phyloP scores from a whole-genome alignment of 2,797 vertebrate species.

The Denticeps clupeoides region DNA sequence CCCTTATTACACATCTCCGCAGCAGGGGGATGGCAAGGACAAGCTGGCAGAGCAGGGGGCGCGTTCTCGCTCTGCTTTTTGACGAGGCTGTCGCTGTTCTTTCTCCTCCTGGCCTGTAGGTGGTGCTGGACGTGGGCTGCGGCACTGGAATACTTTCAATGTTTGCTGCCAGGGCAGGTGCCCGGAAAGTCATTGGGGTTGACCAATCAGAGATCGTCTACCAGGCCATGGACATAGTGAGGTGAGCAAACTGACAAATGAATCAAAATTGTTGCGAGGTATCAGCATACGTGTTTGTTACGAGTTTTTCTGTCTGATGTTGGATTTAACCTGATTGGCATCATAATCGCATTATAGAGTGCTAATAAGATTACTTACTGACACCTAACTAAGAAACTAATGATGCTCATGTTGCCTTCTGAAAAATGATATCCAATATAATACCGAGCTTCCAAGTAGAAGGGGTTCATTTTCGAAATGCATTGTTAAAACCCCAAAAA shows the following conservation, averaged over 20 bases:
- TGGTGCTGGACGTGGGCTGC: slow-evolving; percentile 91
- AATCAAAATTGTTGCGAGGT: slow-evolving; percentile 1
- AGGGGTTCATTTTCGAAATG: too few relatives aligned
- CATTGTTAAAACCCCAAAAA: too few relatives aligned
- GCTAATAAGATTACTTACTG: too few relatives aligned
- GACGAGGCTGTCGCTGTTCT: background rate
- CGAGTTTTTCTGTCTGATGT: too few relatives aligned
- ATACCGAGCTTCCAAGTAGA: too few relatives aligned
- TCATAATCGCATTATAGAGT: too few relatives aligned
- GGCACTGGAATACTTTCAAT: slow-evolving; percentile 92
- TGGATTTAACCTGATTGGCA: too few relatives aligned
- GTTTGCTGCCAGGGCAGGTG: slow-evolving; percentile 87
- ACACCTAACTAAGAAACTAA: too few relatives aligned
- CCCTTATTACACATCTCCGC: slow-evolving; percentile 6
- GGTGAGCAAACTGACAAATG: slow-evolving; percentile 68
- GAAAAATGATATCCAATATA: too few relatives aligned
- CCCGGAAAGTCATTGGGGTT: slow-evolving; percentile 79
- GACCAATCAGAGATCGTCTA: slow-evolving; percentile 95
- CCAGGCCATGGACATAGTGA: slow-evolving; percentile 90
- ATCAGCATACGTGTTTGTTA: slow-evolving; percentile 6
- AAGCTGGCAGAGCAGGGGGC: slow-evolving; percentile 4
- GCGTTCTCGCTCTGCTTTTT: background rate
- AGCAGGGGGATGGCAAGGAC: slow-evolving; percentile 11
- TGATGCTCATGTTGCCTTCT: too few relatives aligned
- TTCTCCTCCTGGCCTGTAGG: slow-evolving; percentile 44